Base-by-base conservation (phyloP, 2,888 invertebrate genomes). In the Tiphia femorata region DNA sequence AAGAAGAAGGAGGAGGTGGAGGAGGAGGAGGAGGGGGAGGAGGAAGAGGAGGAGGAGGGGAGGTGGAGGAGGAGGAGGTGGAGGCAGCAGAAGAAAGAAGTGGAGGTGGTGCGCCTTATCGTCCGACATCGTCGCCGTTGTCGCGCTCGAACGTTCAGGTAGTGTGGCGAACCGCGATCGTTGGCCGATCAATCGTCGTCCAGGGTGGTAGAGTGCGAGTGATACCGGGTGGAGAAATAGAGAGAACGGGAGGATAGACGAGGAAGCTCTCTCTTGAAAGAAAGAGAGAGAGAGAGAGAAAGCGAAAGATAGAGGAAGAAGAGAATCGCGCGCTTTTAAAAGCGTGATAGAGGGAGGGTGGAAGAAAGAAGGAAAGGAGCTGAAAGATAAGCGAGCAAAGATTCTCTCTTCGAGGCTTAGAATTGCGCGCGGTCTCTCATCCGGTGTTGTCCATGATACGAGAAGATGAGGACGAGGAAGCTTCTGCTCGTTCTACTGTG, bases 371-470 rank as follows among this genome's bases (percentile, higher is more conserved):
- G 47, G 38, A 33, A 27, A 33, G 20, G 21, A 30, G 25, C 53
- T 48, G 64, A 51, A 52, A 52, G 56, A n/a, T n/a, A n/a, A n/a
- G n/a, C n/a, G n/a, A n/a, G 52, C 52, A 49, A 58, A 43, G 43
- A 51, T 61, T 57, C 51, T 53, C 58, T 68, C 37, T 49, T 63
- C 64, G 58, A 62, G n/a, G n/a, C n/a, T 38, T 54, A 51, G 51
- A 55, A 53, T 55, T 55, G 54, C 33, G 43, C 38, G 50, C 62
- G 67, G 73, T 72, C n/a, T n/a, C n/a, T n/a, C n/a, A n/a, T n/a
- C n/a, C n/a, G n/a, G n/a, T n/a, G n/a, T n/a, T n/a, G 73, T 73
- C 72, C 69, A 73, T 75, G 75, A 75, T 68, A 68, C 71, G 71
- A 59, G 65, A 74, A 72, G 76, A 78, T 73, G 78, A 77, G 57